Evolutionary conservation across 2,797 vertebrate genomes (phyloP).

Genomic region (Sparus aurata): DNA sequence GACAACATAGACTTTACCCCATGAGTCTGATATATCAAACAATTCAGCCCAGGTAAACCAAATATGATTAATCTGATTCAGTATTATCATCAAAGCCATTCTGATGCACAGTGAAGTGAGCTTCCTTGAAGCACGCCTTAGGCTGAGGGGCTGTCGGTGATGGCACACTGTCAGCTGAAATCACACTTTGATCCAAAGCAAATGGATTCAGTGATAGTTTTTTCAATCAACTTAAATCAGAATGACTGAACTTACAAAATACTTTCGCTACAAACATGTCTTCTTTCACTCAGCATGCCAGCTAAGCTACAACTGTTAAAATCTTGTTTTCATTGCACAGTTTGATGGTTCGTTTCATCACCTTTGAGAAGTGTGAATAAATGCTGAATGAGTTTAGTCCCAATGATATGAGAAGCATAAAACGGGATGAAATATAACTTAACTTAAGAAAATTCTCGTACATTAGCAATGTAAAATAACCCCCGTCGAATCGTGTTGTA

Average conservation of each 20-base stretch:
- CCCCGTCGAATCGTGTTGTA: neutral
- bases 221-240: constrained; percentile 36
- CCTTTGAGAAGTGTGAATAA: neutral
- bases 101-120: constrained; percentile 15
- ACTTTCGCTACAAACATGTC: constrained; percentile 7
- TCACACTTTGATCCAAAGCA: constrained; percentile 46
- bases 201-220: constrained; percentile 32
- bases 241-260: constrained; percentile 27
- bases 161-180: constrained; percentile 46
- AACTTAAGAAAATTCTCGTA: neutral
- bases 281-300: constrained; percentile 8
- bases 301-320: neutral
- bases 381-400: constrained; percentile 18
- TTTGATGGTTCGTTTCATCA: constrained; percentile 4
- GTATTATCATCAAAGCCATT: constrained; percentile 39
- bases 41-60: constrained; percentile 28
- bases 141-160: constrained; percentile 46
- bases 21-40: constrained; percentile 25
- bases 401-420: neutral
- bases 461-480: neutral
- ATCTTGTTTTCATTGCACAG: constrained; percentile 7
- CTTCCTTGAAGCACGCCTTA: constrained; percentile 45
- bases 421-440: neutral
- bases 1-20: constrained; percentile 9
- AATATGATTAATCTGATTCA: constrained; percentile 33